These are phyloP conservation scores for Cervus canadensis DNA, from an alignment of 2,113 vertebrate genomes.

Conservation along the genomic window DNA sequence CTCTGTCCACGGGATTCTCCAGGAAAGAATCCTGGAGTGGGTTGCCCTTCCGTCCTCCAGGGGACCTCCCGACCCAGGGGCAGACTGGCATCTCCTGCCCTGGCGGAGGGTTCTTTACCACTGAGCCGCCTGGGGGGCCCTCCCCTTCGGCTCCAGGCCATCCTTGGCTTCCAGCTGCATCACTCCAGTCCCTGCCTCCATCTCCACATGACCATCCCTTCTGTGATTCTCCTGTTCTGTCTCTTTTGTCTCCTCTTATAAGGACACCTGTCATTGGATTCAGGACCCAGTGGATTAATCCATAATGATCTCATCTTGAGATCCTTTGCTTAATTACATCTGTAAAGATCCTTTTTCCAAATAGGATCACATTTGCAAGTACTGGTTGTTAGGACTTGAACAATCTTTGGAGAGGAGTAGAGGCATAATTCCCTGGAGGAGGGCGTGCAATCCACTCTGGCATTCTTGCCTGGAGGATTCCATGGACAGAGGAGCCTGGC, in stretches of 20 bases:
- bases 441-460: not conserved
- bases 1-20: not conserved
- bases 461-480: not conserved
- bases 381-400: not conserved
- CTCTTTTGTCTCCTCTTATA: not conserved
- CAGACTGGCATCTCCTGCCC: not conserved
- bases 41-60: not conserved
- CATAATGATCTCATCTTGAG: not conserved
- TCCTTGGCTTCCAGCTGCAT: not conserved
- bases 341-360: not conserved
- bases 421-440: not conserved
- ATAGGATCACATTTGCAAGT: not conserved
- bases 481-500: not conserved
- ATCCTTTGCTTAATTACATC: not conserved
- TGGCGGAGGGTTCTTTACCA: not conserved
- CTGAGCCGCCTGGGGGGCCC: not conserved
- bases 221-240: not conserved
- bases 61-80: not conserved
- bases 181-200: fast-evolving
- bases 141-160: not conserved
- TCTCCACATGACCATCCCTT: not conserved
- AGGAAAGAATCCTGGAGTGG: not conserved
- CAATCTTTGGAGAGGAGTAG: not conserved
- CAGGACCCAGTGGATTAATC: not conserved
- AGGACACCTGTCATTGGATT: not conserved